Base-by-base conservation (phyloP, 2,797 vertebrate species). In the Hafferia zeledoni region DNA sequence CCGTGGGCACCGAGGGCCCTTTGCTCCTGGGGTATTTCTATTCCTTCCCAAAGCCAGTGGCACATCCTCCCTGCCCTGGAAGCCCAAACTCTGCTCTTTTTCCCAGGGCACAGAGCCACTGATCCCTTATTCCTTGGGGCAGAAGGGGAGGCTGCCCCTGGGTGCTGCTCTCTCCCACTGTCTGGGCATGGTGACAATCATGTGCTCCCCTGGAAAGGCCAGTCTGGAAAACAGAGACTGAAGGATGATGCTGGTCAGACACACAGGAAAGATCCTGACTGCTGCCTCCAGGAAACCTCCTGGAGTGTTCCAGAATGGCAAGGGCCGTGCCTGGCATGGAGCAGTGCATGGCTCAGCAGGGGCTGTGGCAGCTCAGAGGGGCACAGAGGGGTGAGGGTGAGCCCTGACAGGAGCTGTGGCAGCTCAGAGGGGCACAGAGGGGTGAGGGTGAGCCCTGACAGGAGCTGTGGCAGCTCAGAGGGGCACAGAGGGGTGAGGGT, bases 1-100 rank as follows among this genome's bases (percentile, higher is more conserved):
- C 41, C 39, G 8, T 0, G 0, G 41, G 46, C 81, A 15, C 47
- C 0, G 1, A 55, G 24, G 67, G 28, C 50, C 50, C 28, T 77
- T 47, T 39, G 35, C 61, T 56, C 4, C 2, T 5, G 6, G 35
- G 22, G 3, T 59, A 9, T 59, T 70, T 35, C 0, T 47, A 5
- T n/a, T 61, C 63, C 57, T 83, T 57, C 65, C 49, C 67, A 28
- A 72, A 77, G 70, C 11, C 25, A 63, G 17, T 6, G 16, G 25
- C 63, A 39, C n/a, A 7, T 77, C 31, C 33, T 88, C n/a, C 41
- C 16, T 2, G 4, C n/a, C 55, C 35, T 15, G 10, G 43, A 57
- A 87, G 17, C 60, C 23, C 69, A 71, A 78, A 60, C 20, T 47
- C 64, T 23, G 6, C 43, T 44, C 43, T 9, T 44, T 44, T 44